Conservation (phyloP, 64 coral and sea anemone species). For the Anthopleura sola region DNA sequence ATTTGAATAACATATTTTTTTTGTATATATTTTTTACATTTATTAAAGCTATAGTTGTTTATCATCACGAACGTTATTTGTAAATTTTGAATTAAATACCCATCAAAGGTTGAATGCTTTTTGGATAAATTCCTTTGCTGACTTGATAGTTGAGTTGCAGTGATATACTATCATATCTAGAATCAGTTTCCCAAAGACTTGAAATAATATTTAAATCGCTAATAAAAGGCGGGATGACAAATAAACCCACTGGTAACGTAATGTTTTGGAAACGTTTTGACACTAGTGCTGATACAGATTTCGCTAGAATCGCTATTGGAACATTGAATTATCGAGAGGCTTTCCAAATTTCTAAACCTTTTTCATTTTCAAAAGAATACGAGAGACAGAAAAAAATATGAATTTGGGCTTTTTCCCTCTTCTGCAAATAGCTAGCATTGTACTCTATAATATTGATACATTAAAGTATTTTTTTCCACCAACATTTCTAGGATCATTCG, state of each 20-base stretch:
- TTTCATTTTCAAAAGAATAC: too few species aligned
- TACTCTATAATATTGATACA: neutral
- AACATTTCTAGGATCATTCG: neutral
- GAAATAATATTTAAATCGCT: neutral
- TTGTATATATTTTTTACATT: neutral
- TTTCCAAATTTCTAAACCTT: neutral
- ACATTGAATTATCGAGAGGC: too few species aligned
- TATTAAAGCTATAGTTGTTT: neutral
- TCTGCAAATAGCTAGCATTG: neutral
- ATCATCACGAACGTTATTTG: neutral
- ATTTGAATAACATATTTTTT: neutral
- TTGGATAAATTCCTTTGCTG: slow-evolving; percentile 8
- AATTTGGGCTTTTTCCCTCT: too few species aligned
- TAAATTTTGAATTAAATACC: slow-evolving; percentile 14
- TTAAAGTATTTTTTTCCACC: neutral
- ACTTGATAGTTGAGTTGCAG: neutral
- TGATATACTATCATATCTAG: neutral
- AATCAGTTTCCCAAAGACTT: neutral
- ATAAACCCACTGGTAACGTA: neutral
- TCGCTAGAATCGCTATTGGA: too few species aligned
- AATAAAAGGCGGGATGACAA: neutral
- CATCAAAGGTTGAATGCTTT: neutral
- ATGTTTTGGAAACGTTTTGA: neutral
- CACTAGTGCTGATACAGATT: neutral
- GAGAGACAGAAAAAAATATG: too few species aligned